A percentile compares a stretch with the other conserved stretches of the same genome.
Conservation (phyloP, 2,113 vertebrate species). For the Mohoua ochrocephala region DNA sequence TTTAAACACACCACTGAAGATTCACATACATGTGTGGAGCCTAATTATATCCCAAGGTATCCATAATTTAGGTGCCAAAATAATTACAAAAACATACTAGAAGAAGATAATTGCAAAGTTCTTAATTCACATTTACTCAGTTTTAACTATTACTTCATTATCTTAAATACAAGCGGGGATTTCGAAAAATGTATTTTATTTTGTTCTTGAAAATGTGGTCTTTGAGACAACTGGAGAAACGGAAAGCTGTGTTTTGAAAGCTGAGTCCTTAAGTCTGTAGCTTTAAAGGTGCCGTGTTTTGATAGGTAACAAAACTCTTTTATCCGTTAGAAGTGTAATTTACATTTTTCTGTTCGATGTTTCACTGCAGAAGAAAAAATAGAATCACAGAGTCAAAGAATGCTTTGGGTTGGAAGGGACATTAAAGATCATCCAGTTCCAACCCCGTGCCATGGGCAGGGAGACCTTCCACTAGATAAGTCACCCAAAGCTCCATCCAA, state of each 20-base stretch:
- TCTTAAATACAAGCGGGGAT: neutral
- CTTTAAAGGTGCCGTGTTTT: neutral
- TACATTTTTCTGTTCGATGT: neutral
- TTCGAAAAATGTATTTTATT: neutral
- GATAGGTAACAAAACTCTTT: neutral
- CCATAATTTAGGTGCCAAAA: neutral
- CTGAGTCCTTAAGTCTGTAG: neutral
- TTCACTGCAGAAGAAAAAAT: neutral
- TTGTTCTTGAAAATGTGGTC: neutral
- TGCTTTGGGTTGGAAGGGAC: neutral
- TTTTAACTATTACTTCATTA: neutral
- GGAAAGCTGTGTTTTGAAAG: neutral
- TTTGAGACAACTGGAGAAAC: neutral
- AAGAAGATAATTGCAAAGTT: neutral
- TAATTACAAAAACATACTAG: neutral
- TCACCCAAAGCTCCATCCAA: neutral
- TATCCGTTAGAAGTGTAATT: neutral
- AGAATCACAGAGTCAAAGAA: neutral
- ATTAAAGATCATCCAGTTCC: neutral
- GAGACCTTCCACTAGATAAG: neutral
- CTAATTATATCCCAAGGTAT: neutral
- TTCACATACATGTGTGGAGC: neutral
- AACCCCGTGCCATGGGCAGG: neutral
- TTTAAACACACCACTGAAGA: neutral
- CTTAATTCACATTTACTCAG: neutral